Percentiles rank a stretch among this genome's conserved stretches.
Conservation (phyloP, 1,140 invertebrate species). For the Diachasma alloeum region DNA sequence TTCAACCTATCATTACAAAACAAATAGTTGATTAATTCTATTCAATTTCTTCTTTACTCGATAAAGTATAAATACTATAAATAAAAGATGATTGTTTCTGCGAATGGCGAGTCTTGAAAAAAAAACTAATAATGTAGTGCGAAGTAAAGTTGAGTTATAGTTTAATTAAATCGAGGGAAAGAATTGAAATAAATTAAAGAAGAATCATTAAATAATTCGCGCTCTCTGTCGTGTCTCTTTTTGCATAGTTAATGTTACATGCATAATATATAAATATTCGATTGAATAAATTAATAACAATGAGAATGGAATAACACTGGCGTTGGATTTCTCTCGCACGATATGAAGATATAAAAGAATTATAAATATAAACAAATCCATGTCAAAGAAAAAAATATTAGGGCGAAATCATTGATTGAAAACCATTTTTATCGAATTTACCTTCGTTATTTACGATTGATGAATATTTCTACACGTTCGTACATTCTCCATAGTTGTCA, state of each 20-base stretch:
- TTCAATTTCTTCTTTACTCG: neutral
- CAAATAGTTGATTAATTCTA: neutral
- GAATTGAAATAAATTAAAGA: neutral
- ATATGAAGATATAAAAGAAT: neutral
- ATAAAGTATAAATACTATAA: neutral
- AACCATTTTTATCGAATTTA: constrained; percentile 61
- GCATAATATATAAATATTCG: constrained; percentile 44
- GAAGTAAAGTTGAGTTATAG: constrained; percentile 14
- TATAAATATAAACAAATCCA: constrained; percentile 8
- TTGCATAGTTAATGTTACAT: constrained; percentile 55
- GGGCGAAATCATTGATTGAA: constrained; percentile 32
- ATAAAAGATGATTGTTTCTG: neutral
- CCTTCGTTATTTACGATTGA: constrained; percentile 53
- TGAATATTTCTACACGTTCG: constrained; percentile 65
- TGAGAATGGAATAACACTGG: constrained; percentile 31
- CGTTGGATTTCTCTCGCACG: neutral
- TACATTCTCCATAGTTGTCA: constrained; percentile 56
- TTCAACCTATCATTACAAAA: neutral
- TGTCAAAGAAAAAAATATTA: neutral
- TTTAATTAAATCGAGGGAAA: neutral
- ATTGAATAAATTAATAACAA: constrained; percentile 39
- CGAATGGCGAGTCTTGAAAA: neutral
- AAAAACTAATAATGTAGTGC: neutral
- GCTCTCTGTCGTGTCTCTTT: constrained; percentile 53
- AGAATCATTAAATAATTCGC: constrained; percentile 35